Evolutionary conservation across 92 coral and sea anemone genomes (phyloP).

Genomic region (Epizoanthus illoricatus): DNA sequence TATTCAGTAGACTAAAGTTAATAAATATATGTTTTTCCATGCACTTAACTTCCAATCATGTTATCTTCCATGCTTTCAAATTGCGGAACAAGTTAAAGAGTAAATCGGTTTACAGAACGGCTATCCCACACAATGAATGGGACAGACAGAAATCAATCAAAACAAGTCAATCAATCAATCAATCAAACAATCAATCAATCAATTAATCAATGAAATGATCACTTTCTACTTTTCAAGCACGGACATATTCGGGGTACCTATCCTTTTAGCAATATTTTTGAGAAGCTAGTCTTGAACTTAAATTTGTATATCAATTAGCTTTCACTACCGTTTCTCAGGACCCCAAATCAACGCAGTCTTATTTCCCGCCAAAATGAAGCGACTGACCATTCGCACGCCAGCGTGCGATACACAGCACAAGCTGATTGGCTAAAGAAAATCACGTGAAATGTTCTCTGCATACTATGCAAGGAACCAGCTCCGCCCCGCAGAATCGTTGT

Average conservation of each 20-base stretch:
- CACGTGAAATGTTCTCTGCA: background rate
- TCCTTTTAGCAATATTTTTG: background rate
- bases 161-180: conserved; percentile 19
- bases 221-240: background rate
- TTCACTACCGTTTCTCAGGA: background rate
- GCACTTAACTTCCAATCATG: background rate
- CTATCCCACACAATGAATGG: background rate
- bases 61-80: background rate
- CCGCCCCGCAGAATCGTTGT: background rate
- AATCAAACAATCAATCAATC: background rate
- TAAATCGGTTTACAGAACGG: background rate
- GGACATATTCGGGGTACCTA: background rate
- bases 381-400: conserved; percentile 18
- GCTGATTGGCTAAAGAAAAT: no score
- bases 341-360: background rate
- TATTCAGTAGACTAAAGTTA: background rate
- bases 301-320: background rate
- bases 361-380: background rate
- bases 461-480: conserved; percentile 10
- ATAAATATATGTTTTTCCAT: conserved; percentile 1
- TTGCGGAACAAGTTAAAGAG: background rate
- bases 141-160: background rate
- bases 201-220: conserved; percentile 4
- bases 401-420: conserved; percentile 1
- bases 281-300: background rate